Base-by-base conservation (phyloP, 2,113 vertebrate genomes). In the Macquaria australasica region DNA sequence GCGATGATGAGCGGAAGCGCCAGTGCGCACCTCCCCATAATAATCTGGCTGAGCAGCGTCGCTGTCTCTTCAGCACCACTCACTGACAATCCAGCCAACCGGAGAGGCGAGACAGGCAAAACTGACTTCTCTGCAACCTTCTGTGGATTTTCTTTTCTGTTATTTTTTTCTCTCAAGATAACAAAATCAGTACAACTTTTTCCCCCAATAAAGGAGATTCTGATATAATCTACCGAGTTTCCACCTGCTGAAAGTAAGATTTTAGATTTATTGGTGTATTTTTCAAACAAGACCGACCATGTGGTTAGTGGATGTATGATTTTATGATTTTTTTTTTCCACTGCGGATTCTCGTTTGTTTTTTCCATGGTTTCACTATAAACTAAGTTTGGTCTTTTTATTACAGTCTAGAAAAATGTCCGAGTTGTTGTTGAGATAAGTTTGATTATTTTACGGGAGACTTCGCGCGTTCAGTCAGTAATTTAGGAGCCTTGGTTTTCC, bases 61-160 rank as follows among this genome's bases (percentile, higher is more conserved):
- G 87, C 92, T 93, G 91, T 94, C 93, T 90, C 70, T 93, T 93
- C 94, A 91, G 94, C 93, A 93, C 87, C 92, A 72, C 89, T 87
- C 89, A 83, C 82, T 89, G 89, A 87, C 87, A 83, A 78, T 62
- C 84, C 89, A 77, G 21, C 79, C 85, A 67, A 77, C 31, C 90
- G 81, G 39, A 77, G 91, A 87, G 89, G 77, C 55, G 51, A 82
- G 63, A 76, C 87, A 45, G 25, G 78, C 64, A 37, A 16, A 48
- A 73, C 84, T 66, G 64, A 81, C 28, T 88, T 80, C 70, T 51
- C 80, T 73, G 77, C 83, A 69, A 48, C 28, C 37, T 20, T 23
- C 28, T 80, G 83, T 41, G 85, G 77, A 79, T 87, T 51, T 68
- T 76, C 56, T 64, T 41, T 31, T 31, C 28, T 31, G 1, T n/a